phyloP scores from a whole-genome alignment of 2,888 invertebrate genomes.

The Graphium colonna region DNA sequence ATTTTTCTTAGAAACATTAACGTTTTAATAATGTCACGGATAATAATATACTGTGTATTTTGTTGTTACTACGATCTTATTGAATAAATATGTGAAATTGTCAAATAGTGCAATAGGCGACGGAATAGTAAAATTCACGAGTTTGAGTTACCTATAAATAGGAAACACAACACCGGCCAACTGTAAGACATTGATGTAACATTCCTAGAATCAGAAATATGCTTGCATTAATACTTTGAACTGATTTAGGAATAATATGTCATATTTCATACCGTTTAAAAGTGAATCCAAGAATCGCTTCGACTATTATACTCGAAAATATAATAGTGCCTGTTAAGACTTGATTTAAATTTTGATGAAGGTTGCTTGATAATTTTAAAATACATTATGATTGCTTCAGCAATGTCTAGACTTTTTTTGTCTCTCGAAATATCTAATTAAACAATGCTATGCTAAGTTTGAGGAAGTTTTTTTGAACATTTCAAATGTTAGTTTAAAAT shows the following conservation, averaged over 20 bases:
- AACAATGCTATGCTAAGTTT: no score
- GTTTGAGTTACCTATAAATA: slow-evolving; percentile 41
- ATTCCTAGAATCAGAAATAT: slow-evolving; percentile 62
- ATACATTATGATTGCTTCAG: neutral
- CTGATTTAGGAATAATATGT: slow-evolving; percentile 34
- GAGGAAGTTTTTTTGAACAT: no score
- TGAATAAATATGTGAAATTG: neutral
- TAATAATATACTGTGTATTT: no score
- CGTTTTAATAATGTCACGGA: no score
- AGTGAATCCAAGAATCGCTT: slow-evolving; percentile 7
- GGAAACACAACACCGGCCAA: slow-evolving; percentile 61
- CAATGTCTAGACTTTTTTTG: neutral
- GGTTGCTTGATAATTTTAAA: neutral
- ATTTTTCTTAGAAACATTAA: no score
- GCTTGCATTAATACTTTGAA: slow-evolving; percentile 49
- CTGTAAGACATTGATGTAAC: slow-evolving; percentile 50
- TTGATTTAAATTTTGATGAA: neutral
- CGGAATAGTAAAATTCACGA: slow-evolving; percentile 25
- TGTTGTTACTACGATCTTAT: no score
- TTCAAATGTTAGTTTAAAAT: no score
- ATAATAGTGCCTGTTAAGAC: neutral
- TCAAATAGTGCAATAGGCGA: slow-evolving; percentile 9
- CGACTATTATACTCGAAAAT: neutral
- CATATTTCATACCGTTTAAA: slow-evolving; percentile 26
- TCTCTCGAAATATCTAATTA: no score